Conservation (phyloP, 2,797 vertebrate genomes). For the Dryobates pubescens region DNA sequence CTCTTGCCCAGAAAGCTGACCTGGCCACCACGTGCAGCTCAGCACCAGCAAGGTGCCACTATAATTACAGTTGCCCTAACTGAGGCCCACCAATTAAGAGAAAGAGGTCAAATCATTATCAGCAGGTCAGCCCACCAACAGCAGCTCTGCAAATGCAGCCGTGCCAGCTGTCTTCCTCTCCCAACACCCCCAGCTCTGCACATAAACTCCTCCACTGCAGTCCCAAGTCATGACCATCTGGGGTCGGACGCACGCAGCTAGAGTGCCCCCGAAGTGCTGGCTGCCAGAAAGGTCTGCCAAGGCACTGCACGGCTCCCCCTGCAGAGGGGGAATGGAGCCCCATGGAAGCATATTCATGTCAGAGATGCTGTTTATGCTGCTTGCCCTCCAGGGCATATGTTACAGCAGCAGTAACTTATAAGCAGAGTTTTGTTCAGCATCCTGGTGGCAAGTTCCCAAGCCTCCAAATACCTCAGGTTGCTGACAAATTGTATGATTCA, state of each 20-base stretch:
- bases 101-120: constrained; percentile 7
- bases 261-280: fast-evolving
- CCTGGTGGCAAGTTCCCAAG: not conserved
- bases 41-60: not conserved
- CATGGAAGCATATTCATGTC: fast-evolving
- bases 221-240: not conserved
- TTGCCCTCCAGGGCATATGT: not conserved
- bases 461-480: not conserved
- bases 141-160: not conserved
- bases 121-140: fast-evolving
- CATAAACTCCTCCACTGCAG: not conserved
- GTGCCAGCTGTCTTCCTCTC: fast-evolving
- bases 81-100: not conserved
- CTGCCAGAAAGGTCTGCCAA: not conserved
- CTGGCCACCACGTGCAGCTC: not conserved
- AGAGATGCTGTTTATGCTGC: not conserved
- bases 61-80: not conserved
- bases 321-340: not conserved
- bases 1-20: not conserved
- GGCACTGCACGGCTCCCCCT: fast-evolving
- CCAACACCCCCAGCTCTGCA: not conserved
- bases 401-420: not conserved
- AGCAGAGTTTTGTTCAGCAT: not conserved
- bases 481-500: not conserved
- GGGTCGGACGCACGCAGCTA: fast-evolving